Evolutionary conservation across 1,140 invertebrate species (phyloP).

Genomic region (Holotrichia oblita): DNA sequence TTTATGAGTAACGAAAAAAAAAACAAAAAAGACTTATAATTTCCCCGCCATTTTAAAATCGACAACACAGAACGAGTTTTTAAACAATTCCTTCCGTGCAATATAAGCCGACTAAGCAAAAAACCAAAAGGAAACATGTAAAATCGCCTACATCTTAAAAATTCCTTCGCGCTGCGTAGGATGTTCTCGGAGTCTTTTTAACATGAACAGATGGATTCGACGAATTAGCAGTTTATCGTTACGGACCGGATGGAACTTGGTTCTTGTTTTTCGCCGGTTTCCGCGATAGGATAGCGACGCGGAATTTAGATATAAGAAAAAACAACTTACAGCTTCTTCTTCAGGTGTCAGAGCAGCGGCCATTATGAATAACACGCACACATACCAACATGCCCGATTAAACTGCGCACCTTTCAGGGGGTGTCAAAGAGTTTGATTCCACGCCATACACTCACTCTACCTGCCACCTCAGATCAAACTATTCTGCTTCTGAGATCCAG

Average conservation of each 20-base stretch:
- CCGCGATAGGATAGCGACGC: background rate
- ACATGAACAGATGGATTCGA: conserved; percentile 7
- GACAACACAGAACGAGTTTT: conserved; percentile 34
- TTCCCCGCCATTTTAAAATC: conserved; percentile 34
- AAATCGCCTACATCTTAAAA: conserved; percentile 40
- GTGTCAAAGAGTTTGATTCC: conserved; percentile 24
- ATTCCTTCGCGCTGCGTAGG: conserved; percentile 19
- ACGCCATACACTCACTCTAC: background rate
- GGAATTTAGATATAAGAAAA: conserved; percentile 27
- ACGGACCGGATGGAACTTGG: background rate
- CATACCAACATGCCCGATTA: conserved; percentile 41
- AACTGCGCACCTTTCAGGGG: conserved; percentile 11
- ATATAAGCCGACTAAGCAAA: too few species aligned
- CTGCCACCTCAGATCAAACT: background rate
- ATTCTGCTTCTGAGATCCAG: background rate
- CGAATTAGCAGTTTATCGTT: background rate
- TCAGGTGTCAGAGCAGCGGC: conserved; percentile 50
- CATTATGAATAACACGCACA: conserved; percentile 47
- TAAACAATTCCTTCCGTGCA: conserved; percentile 3
- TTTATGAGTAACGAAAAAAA: background rate
- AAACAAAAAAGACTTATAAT: background rate
- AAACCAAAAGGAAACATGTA: conserved; percentile 6
- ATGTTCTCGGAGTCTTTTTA: background rate
- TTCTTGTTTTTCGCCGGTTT: background rate
- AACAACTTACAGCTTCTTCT: conserved; percentile 52